Base-by-base conservation (phyloP, 2,888 invertebrate species). In the Eupithecia subumbrata region DNA sequence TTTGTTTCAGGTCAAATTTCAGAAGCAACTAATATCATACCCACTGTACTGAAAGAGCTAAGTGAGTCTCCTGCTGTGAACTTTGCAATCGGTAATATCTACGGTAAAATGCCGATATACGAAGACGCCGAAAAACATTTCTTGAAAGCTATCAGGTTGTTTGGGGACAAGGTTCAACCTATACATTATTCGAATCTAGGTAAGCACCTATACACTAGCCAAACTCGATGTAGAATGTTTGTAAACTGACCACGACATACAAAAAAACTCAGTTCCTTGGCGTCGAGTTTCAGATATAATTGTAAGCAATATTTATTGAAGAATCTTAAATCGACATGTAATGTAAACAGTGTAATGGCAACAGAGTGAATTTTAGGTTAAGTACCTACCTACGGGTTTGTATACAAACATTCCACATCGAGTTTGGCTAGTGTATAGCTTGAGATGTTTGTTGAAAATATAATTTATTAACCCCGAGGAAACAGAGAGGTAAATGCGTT, bases 141-240 rank as follows among this genome's bases (percentile, higher is more conserved):
- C 87, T 94, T 96, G 73, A 95, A 94, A 81, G 97, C 99, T 0
- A 96, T 99, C 68, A 90, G 95, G 71, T 89, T 97, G 60, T 96
- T 91, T 68, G 87, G 86, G 18, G 78, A 95, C 73, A 96, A 96
- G 14, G 93, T 95, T 16, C 97, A 97, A 89, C 96, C 98, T n/a
- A 95, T 97, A 73, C 98, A 98, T 92, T 97, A 97, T 87, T 97
- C 98, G 2, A 99, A 99, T 95, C 95, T 99, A 82, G 99, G 98
- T 98, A 92, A 91, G 91, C 43, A 48, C 25, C 60, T 60, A 37
- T 37, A 37, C 37, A 37, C 3, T 30, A 37, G 37, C 37, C 7
- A 37, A 37, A 37, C 37, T 37, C 37, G 5, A 37, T 37, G 37
- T 37, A 37, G 7, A 37, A 37, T 37, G 37, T 37, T 37, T 37